Base-by-base conservation (phyloP, 2,113 vertebrate species). In the Balaeniceps rex region DNA sequence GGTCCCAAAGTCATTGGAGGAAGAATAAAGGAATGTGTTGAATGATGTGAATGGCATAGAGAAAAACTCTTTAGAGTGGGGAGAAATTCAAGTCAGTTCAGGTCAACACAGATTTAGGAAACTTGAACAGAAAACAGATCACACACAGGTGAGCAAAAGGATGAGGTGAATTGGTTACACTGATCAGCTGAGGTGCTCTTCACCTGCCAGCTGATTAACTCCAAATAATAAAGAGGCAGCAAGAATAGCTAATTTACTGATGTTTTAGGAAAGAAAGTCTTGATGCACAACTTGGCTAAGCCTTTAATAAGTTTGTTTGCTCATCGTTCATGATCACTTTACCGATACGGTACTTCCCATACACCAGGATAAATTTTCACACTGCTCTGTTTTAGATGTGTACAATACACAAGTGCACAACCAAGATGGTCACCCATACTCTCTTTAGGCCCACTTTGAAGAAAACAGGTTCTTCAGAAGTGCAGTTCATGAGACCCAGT, bases 361-460 rank as follows among this genome's bases (percentile, higher is more conserved):
- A 19, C n/a, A 72, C 24, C 44, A 44, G 7, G 19, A 47, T 36
- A 33, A 31, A 24, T 38, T 42, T 60, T 65, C 58, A 33, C 38
- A 26, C n/a, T 23, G 46, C n/a, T 19, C 11, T 49, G 2, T 51
- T 86, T 68, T 14, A 46, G 29, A 31, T 28, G 34, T 16, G 29
- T 70, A 7, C 34, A 80, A 12, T 11, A 51, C 63, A 24, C 33
- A 51, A 52, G 34, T 5, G 51, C 63, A 51, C 16, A 74, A 42
- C 49, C 55, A 34, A 7, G 14, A 21, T 5, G 36, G 36, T 28
- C 31, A 66, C 33, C 15, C 0, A 0, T 12, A 24, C 38, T 58
- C 31, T 74, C 58, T 76, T 51, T 14, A 29, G 63, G 60, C 63
- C 29, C 58, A 19, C 22, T 70, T 4, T 26, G 51, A 78, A 74